These are phyloP conservation scores for Rhagonycha lutea DNA, from an alignment of 2,888 invertebrate species.

Conservation along the genomic window DNA sequence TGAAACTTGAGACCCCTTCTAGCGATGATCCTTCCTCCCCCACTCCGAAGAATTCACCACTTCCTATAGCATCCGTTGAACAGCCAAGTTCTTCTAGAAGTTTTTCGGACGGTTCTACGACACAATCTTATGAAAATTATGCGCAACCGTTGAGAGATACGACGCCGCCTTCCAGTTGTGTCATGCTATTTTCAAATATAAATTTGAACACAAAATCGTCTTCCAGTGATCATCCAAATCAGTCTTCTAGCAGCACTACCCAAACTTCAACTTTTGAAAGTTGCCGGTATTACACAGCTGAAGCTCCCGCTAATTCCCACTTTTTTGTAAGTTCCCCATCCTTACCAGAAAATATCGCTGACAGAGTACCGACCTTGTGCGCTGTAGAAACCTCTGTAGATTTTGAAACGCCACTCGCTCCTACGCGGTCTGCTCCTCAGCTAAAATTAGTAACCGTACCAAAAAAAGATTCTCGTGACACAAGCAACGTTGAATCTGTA, in stretches of 20 bases:
- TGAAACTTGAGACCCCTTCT: neutral
- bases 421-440: neutral
- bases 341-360: neutral
- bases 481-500: neutral
- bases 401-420: neutral
- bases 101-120: neutral
- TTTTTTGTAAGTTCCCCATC: neutral
- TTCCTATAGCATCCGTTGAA: neutral
- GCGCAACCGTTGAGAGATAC: neutral
- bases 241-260: neutral
- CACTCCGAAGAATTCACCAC: neutral
- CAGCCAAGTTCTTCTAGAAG: neutral
- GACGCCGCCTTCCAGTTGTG: neutral
- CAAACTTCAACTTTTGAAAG: neutral
- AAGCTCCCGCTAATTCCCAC: neutral
- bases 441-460: neutral
- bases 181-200: too few relatives aligned
- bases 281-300: neutral
- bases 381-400: neutral
- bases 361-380: neutral
- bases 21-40: neutral
- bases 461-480: neutral
- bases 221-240: too few relatives aligned
- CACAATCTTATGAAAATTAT: neutral
- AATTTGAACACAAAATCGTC: too few relatives aligned